phyloP scores from a whole-genome alignment of 2,888 invertebrate genomes.

The Drosophila leonis region DNA sequence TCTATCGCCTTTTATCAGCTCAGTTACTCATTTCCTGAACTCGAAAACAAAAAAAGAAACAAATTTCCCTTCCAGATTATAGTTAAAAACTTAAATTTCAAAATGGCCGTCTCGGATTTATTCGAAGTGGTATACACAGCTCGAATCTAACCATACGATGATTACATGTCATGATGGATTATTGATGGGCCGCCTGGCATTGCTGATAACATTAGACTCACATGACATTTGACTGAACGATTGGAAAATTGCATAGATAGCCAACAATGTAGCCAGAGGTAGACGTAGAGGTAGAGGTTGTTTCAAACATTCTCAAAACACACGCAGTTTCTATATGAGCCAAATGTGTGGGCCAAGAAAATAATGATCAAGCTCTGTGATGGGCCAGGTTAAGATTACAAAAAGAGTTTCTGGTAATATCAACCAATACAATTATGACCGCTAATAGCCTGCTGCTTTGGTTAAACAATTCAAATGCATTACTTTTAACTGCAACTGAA shows the following conservation, averaged over 20 bases:
- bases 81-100: conserved; percentile 12
- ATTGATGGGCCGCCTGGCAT: conserved; percentile 32
- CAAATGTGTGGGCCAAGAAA: not conserved
- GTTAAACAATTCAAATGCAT: too few species aligned
- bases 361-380: not conserved
- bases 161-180: conserved; percentile 36
- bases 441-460: too few species aligned
- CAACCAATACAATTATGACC: not conserved
- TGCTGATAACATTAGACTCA: conserved; percentile 59
- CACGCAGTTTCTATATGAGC: not conserved
- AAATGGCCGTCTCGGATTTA: conserved; percentile 27
- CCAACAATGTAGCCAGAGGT: conserved; percentile 30
- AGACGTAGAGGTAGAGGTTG: not conserved
- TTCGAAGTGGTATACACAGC: conserved; percentile 8
- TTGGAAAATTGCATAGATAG: conserved; percentile 46
- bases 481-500: not conserved
- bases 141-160: conserved; percentile 22
- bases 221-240: conserved; percentile 48
- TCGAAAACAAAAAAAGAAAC: not conserved
- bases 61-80: conserved; percentile 30
- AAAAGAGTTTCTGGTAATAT: not conserved
- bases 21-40: conserved; percentile 62
- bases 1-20: conserved; percentile 54
- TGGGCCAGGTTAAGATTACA: not conserved
- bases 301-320: not conserved